phyloP scores from a whole-genome alignment of 2,113 vertebrate species.

The Chloropsis cyanopogon region DNA sequence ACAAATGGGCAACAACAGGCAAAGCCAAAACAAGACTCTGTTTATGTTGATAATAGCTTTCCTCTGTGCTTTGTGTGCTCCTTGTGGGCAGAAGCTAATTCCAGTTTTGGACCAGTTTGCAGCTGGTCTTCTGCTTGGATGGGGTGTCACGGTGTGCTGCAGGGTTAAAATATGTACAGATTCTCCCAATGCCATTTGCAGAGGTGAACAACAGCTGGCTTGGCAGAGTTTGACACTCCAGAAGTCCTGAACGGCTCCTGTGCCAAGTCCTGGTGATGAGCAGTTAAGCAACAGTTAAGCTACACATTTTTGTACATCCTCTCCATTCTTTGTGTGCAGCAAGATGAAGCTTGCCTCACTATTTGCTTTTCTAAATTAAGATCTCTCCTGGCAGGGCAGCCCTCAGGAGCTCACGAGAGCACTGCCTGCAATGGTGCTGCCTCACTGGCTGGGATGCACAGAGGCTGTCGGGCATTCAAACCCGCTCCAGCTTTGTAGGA shows the following conservation, averaged over 20 bases:
- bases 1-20: neutral
- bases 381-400: neutral
- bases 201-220: neutral
- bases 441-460: neutral
- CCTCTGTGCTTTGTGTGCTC: neutral
- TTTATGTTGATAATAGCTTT: neutral
- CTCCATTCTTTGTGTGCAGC: neutral
- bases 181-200: neutral
- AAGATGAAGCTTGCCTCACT: neutral
- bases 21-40: slow-evolving; percentile 2
- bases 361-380: neutral
- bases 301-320: neutral
- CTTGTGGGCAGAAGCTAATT: neutral
- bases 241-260: neutral
- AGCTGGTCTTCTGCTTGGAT: neutral
- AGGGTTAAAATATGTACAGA: neutral
- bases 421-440: neutral
- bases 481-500: no score
- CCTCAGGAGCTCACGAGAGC: neutral
- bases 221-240: neutral
- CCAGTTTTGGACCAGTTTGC: neutral
- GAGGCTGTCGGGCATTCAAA: neutral
- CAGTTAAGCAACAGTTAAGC: neutral
- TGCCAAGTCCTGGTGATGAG: neutral
- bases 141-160: neutral